Evolutionary conservation across 2,888 invertebrate genomes (phyloP).

Genomic region (Acronicta alni): DNA sequence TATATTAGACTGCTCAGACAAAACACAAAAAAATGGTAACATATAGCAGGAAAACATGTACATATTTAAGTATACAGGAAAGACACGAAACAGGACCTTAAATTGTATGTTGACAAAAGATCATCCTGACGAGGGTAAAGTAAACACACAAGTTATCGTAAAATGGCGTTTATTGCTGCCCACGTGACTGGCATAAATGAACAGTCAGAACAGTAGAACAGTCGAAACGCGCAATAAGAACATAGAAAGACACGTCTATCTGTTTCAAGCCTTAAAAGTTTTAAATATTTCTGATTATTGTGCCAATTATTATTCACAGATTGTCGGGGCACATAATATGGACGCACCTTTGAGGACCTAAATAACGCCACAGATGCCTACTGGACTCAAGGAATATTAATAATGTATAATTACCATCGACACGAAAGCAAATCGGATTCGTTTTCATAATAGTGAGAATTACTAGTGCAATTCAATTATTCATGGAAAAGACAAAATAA

Average conservation of each 20-base stretch:
- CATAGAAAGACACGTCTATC: conserved; percentile 32
- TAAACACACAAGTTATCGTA: conserved; percentile 57
- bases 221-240: conserved; percentile 16
- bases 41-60: conserved; percentile 6
- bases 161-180: conserved; percentile 59
- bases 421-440: too few species aligned
- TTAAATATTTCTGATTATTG: conserved; percentile 4
- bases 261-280: conserved; percentile 7
- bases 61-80: conserved; percentile 17
- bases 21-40: neutral
- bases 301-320: too few species aligned
- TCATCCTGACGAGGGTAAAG: conserved; percentile 29
- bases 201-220: conserved; percentile 3
- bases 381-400: too few species aligned
- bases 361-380: too few species aligned
- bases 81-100: conserved; percentile 14
- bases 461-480: too few species aligned
- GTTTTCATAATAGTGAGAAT: too few species aligned
- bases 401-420: too few species aligned
- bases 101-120: conserved; percentile 38
- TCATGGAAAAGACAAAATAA: too few species aligned
- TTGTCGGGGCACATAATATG: too few species aligned
- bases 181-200: conserved; percentile 43
- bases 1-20: too few species aligned
- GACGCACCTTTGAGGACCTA: too few species aligned